Evolutionary conservation across 2,113 vertebrate genomes (phyloP).

Genomic region (Cynopterus brachyotis): DNA sequence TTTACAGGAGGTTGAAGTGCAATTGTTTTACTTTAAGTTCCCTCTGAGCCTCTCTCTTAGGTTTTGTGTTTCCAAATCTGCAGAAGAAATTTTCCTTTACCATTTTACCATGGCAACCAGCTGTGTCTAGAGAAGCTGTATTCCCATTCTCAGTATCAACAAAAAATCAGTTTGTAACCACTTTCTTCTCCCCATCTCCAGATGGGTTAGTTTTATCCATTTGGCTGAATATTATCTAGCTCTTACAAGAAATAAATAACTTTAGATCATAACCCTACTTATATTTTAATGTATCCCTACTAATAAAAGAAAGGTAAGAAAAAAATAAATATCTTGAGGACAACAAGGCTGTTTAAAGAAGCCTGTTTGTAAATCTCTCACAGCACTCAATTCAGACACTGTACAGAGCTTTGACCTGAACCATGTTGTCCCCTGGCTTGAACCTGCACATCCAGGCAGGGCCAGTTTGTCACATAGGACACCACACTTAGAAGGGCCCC

Average conservation of each 20-base stretch:
- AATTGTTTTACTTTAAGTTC: background rate
- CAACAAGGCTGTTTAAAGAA: background rate
- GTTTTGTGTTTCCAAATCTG: conserved; percentile 29
- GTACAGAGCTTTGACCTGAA: background rate
- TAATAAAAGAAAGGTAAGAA: background rate
- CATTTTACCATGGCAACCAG: conserved; percentile 55
- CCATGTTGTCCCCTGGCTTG: accelerated
- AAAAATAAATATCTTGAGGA: background rate
- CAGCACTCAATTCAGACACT: background rate
- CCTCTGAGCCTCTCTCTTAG: background rate
- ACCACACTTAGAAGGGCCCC: background rate
- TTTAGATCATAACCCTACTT: background rate
- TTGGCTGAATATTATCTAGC: background rate
- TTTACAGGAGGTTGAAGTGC: background rate
- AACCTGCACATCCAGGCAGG: background rate
- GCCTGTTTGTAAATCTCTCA: background rate
- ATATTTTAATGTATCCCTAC: background rate
- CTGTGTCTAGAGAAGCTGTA: conserved; percentile 7
- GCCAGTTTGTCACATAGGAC: background rate
- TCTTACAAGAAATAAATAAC: conserved; percentile 21
- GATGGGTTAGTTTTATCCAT: background rate
- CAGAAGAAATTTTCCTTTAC: background rate
- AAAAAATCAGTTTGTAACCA: conserved; percentile 40
- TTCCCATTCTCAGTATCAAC: background rate
- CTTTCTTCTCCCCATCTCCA: background rate